Conservation (phyloP, 2,888 invertebrate genomes). For the Epistrophella euchroma region DNA sequence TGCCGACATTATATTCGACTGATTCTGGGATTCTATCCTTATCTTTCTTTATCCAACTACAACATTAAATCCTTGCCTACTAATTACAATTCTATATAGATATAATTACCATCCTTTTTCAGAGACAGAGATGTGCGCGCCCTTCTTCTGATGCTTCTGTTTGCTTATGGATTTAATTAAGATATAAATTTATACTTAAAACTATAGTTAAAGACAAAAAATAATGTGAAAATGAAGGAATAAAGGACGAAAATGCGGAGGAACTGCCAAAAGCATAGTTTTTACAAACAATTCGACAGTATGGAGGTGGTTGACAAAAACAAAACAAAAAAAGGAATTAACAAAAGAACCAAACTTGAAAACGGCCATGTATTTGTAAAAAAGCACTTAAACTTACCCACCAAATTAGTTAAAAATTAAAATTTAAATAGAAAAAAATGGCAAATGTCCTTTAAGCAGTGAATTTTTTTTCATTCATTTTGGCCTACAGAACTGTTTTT, state of each 20-base stretch:
- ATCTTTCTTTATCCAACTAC: slow-evolving; percentile 45
- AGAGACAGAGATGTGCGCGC: neutral
- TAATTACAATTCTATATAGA: slow-evolving; percentile 62
- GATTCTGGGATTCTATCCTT: slow-evolving; percentile 46
- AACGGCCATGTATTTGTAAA: slow-evolving; percentile 26
- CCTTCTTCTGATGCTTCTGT: slow-evolving; percentile 48
- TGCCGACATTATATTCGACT: slow-evolving; percentile 13
- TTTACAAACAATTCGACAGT: slow-evolving; percentile 21
- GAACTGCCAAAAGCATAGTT: slow-evolving; percentile 62
- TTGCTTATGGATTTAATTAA: slow-evolving; percentile 72
- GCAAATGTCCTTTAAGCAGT: slow-evolving; percentile 12
- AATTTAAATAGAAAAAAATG: slow-evolving; percentile 17
- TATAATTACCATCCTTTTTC: slow-evolving; percentile 66
- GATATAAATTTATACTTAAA: slow-evolving; percentile 45
- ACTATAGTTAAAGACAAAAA: neutral
- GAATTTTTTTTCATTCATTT: neutral
- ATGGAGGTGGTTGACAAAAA: slow-evolving; percentile 8
- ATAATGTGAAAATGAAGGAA: neutral
- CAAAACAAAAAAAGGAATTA: slow-evolving; percentile 15
- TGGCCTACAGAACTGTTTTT: slow-evolving; percentile 5
- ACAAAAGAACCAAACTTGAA: slow-evolving; percentile 11
- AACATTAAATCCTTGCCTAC: slow-evolving; percentile 68
- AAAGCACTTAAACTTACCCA: slow-evolving; percentile 64
- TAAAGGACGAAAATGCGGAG: slow-evolving; percentile 1
- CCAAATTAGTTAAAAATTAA: slow-evolving; percentile 60